A percentile compares a stretch with the other conserved stretches of the same genome.
Conservation (phyloP, 35 echinoderm and acorn worm genomes). For the Acanthaster planci region DNA sequence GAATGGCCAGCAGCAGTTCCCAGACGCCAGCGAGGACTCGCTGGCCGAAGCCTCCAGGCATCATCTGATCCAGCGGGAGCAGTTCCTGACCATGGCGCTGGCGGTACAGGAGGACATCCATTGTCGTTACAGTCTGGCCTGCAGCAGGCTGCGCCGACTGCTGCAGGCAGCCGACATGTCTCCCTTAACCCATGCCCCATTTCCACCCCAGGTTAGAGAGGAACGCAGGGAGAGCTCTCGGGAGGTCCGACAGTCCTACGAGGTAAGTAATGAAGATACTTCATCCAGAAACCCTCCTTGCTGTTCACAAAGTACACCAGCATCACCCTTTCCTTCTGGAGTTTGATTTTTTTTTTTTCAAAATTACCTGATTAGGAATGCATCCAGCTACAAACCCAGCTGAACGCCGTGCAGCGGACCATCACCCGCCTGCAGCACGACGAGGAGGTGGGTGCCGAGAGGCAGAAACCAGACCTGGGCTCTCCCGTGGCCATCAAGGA, state of each 20-base stretch:
- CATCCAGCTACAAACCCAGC: slow-evolving; percentile 73
- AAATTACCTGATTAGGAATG: too few species aligned
- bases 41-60: background rate
- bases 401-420: slow-evolving; percentile 75
- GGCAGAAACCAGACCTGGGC: slow-evolving; percentile 22
- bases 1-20: slow-evolving; percentile 38
- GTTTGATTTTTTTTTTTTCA: too few species aligned
- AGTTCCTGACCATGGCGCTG: slow-evolving; percentile 64
- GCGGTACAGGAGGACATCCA: slow-evolving; percentile 90
- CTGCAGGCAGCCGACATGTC: slow-evolving; percentile 14
- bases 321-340: too few species aligned
- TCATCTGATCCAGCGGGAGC: slow-evolving; percentile 55
- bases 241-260: slow-evolving; percentile 2
- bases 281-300: too few species aligned
- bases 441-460: background rate
- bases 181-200: background rate
- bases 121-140: slow-evolving; percentile 87
- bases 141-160: slow-evolving; percentile 67
- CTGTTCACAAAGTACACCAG: too few species aligned
- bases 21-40: slow-evolving; percentile 18
- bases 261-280: background rate
- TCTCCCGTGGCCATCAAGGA: slow-evolving; percentile 52
- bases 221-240: background rate
- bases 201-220: background rate
- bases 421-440: slow-evolving; percentile 55